phyloP scores from a whole-genome alignment of 2,113 vertebrate species.

The Gavia stellata region DNA sequence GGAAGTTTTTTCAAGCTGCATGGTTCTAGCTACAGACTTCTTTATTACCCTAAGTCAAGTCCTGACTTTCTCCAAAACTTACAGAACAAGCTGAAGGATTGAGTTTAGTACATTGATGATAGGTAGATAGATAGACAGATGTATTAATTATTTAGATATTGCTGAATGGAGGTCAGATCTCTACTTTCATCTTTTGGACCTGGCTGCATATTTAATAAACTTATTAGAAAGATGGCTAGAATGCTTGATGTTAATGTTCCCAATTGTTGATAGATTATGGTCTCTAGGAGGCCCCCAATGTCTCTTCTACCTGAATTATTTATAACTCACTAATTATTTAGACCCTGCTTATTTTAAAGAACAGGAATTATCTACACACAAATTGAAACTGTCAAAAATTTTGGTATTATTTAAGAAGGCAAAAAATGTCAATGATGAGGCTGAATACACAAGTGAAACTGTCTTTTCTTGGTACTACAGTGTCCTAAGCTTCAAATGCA shows the following conservation, averaged over 20 bases:
- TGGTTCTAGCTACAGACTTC: background rate
- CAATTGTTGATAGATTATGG: background rate
- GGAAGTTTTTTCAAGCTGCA: background rate
- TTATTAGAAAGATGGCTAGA: background rate
- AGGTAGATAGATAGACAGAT: background rate
- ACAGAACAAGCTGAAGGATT: background rate
- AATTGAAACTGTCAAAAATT: background rate
- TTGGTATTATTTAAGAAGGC: background rate
- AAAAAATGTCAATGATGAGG: background rate
- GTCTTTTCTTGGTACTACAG: background rate
- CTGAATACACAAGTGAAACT: background rate
- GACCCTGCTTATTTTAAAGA: slow-evolving; percentile 3
- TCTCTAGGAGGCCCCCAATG: background rate
- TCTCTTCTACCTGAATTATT: background rate
- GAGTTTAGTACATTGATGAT: background rate
- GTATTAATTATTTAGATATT: slow-evolving; percentile 26
- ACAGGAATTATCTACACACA: background rate
- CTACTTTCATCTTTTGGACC: background rate
- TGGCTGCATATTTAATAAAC: slow-evolving; percentile 7
- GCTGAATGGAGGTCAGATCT: background rate
- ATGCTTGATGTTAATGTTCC: background rate
- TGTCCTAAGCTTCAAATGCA: background rate
- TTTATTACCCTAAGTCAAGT: background rate
- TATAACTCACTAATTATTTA: slow-evolving; percentile 17
- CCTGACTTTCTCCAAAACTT: background rate